Conservation (phyloP, 2,113 vertebrate species). For the Fulica atra region DNA sequence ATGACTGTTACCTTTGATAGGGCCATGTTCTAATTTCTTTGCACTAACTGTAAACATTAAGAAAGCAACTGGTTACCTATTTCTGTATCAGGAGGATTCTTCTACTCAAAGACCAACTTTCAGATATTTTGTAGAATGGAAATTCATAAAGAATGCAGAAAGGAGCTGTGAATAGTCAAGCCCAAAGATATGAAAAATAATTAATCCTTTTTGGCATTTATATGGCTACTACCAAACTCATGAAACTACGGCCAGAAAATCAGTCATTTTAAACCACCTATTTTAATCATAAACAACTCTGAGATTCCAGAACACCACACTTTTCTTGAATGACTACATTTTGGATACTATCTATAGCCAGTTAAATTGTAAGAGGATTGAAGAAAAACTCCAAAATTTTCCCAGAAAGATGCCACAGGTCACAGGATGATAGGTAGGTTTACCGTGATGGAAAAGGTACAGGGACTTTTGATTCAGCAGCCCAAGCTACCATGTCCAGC, state of each 20-base stretch:
- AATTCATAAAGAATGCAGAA: neutral
- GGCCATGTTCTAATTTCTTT: constrained; percentile 85
- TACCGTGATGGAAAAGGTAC: neutral
- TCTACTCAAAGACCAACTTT: neutral
- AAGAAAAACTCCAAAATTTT: neutral
- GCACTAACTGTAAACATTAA: constrained; percentile 77
- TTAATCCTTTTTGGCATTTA: neutral
- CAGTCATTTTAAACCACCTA: neutral
- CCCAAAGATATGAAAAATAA: neutral
- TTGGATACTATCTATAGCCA: neutral
- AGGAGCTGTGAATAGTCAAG: neutral
- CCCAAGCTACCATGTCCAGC: neutral
- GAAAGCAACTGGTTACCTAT: neutral
- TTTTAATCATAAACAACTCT: neutral
- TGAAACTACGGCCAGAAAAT: neutral
- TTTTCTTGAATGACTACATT: neutral
- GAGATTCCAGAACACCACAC: neutral
- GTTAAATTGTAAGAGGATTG: neutral
- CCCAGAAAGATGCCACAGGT: neutral
- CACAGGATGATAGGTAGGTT: neutral
- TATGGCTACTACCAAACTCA: neutral
- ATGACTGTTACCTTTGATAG: constrained; percentile 81
- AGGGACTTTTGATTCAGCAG: neutral
- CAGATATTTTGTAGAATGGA: neutral
- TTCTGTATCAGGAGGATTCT: neutral